These are phyloP conservation scores for Nomada lathburiana DNA, from an alignment of 2,888 invertebrate genomes.

Conservation along the genomic window DNA sequence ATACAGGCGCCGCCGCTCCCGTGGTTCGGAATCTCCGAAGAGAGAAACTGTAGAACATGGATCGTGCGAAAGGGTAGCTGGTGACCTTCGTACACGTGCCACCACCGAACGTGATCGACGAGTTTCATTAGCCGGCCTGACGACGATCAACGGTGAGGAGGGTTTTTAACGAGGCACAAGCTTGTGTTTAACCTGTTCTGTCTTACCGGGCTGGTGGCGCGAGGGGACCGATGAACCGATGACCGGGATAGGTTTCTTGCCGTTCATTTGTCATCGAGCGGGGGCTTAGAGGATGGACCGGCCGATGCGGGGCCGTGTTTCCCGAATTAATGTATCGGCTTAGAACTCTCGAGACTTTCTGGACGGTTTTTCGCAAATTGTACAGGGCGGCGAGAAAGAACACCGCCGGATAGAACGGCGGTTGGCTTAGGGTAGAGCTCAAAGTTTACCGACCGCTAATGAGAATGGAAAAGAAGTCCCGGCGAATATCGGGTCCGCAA, in stretches of 20 bases:
- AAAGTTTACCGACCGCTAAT: conserved; percentile 2
- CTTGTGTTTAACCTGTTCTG: conserved; percentile 44
- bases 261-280: conserved; percentile 1
- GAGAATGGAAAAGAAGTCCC: conserved; percentile 6
- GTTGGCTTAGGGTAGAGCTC: background rate
- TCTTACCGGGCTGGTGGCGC: background rate
- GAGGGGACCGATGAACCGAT: background rate
- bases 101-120: conserved; percentile 56
- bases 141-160: conserved; percentile 30
- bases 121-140: conserved; percentile 53
- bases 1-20: conserved; percentile 58
- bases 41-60: background rate
- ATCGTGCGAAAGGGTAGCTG: conserved; percentile 15
- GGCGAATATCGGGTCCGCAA: background rate
- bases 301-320: background rate
- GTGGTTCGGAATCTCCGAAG: conserved; percentile 21
- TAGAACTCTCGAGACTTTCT: too few relatives aligned
- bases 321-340: background rate
- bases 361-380: too few relatives aligned
- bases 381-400: too few relatives aligned
- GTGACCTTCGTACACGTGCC: conserved; percentile 56
- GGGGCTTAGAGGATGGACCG: background rate
- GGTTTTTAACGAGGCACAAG: conserved; percentile 2
- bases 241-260: background rate
- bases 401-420: background rate